These are phyloP conservation scores for Colaptes auratus DNA, from an alignment of 2,113 vertebrate species.

Conservation along the genomic window DNA sequence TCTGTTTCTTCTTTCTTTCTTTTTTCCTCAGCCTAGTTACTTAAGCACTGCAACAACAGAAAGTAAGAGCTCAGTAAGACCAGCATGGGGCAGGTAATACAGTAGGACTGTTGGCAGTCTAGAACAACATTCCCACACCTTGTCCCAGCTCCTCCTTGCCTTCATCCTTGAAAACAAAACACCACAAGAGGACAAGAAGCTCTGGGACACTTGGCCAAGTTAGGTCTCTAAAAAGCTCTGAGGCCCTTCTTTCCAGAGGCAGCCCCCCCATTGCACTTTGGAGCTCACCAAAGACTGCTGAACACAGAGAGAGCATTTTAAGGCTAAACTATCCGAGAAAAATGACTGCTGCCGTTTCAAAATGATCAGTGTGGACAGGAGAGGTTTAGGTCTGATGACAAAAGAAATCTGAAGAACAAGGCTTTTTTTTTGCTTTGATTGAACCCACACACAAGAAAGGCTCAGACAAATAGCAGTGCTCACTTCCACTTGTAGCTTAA, in stretches of 20 bases:
- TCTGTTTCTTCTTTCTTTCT: slow-evolving; percentile 50
- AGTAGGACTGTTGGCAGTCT: slow-evolving; percentile 54
- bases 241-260: slow-evolving; percentile 61
- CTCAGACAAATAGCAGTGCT: slow-evolving; percentile 83
- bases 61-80: slow-evolving; percentile 30
- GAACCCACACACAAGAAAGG: slow-evolving; percentile 74
- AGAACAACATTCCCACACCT: slow-evolving; percentile 49
- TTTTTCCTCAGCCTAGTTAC: slow-evolving; percentile 75
- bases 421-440: slow-evolving; percentile 25
- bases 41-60: slow-evolving; percentile 76
- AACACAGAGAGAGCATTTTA: slow-evolving; percentile 54
- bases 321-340: slow-evolving; percentile 57
- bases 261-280: slow-evolving; percentile 53
- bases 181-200: slow-evolving; percentile 33
- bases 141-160: slow-evolving; percentile 5
- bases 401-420: slow-evolving; percentile 67
- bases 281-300: slow-evolving; percentile 49
- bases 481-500: slow-evolving; percentile 84
- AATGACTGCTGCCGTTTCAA: slow-evolving; percentile 63
- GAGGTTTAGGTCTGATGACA: slow-evolving; percentile 60
- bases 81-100: slow-evolving; percentile 15
- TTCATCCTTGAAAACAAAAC: background rate
- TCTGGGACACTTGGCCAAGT: background rate
- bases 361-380: slow-evolving; percentile 58
- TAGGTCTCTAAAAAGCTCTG: slow-evolving; percentile 21